Evolutionary conservation across 1,140 invertebrate species (phyloP), one percentile per base, ranked within the genome.

Genomic region (Papilio helenus): DNA sequence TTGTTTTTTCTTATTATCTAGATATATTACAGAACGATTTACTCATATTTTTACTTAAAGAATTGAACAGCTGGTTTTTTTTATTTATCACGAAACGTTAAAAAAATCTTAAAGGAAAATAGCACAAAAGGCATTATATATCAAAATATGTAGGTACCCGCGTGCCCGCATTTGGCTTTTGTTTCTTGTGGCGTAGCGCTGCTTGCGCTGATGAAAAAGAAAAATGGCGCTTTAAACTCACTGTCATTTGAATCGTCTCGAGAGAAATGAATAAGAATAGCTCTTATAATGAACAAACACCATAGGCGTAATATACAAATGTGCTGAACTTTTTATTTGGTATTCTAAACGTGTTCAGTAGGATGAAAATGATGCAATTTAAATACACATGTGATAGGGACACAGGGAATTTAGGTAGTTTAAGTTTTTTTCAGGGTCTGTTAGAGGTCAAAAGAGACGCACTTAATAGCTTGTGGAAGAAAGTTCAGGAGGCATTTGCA

Each of bases 171-270:
- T 51, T 76, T 44, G 44, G 18, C 73, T 76, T 76, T 76, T 76
- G 73, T 76, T 68, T 74, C 72, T n/a, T 76, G 73, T 29, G 55
- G 73, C 46, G 49, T 29, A 55, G 73, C 46, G 46, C 12, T 51
- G 73, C 73, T 76, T 55, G 46, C 16, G 73, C 73, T 76, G 73
- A 76, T 76, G 46, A 76, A 76, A 76, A 76, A 76, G 73, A 55
- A 76, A 76, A 76, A 76, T 76, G 49, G 73, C 26, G 73, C 73
- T 55, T 76, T 76, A 51, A 76, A 76, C 49, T 55, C 49, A 76
- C 49, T 76, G 46, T 76, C 73, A 76, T 76, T 76, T 76, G 73
- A 76, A 76, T 76, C 34, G 73, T 76, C 49, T 51, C 44, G 55
- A 51, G 49, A 51, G 39, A 74, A 23, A 76, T 55, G 46, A 55